Evolutionary conservation across 1,140 invertebrate species (phyloP).

Genomic region (Anastatus disparis): DNA sequence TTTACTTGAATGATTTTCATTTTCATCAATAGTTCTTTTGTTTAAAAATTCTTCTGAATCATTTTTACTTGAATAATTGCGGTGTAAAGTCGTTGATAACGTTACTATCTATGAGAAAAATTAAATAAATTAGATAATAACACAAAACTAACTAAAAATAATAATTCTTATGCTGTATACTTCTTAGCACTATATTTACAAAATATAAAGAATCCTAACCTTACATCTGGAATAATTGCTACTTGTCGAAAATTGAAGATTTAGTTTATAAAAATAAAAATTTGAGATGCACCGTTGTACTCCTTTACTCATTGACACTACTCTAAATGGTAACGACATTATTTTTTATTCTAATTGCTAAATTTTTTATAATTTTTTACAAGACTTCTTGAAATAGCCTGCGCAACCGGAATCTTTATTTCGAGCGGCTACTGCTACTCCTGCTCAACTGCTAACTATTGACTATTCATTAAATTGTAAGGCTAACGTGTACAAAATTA

Average conservation of each 20-base stretch:
- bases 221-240: conserved; percentile 1
- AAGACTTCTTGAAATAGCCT: too few relatives aligned
- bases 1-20: background rate
- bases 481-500: too few relatives aligned
- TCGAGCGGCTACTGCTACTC: too few relatives aligned
- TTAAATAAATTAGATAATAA: background rate
- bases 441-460: too few relatives aligned
- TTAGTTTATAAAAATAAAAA: too few relatives aligned
- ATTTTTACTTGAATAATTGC: conserved; percentile 1
- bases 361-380: too few relatives aligned
- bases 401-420: too few relatives aligned
- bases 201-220: conserved; percentile 13
- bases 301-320: background rate
- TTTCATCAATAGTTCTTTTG: background rate
- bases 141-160: background rate
- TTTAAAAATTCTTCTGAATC: too few relatives aligned
- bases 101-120: background rate
- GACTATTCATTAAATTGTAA: too few relatives aligned
- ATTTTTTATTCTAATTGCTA: background rate
- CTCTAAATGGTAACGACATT: conserved; percentile 9
- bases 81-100: background rate
- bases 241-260: background rate
- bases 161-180: background rate
- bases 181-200: background rate
- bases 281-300: too few relatives aligned